A percentile compares a stretch with the other conserved stretches of the same genome.
Evolutionary conservation across 2,888 invertebrate genomes (phyloP).

Genomic region (Acronicta alni): DNA sequence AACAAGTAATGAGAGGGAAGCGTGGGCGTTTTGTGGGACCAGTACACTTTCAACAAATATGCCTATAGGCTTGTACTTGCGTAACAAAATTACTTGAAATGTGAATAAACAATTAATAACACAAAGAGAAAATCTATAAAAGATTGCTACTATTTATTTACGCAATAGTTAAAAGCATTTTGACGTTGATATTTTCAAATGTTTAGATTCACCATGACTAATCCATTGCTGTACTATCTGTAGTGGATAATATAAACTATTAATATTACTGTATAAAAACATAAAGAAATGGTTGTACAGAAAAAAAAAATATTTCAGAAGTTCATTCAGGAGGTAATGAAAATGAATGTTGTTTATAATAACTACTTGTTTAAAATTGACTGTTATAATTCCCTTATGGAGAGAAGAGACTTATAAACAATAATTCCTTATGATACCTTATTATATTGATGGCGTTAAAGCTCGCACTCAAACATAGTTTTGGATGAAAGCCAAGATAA

Average conservation of each 20-base stretch:
- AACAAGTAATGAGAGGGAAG: constrained; percentile 52
- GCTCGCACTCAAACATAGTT: constrained; percentile 21
- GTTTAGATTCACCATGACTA: constrained; percentile 14
- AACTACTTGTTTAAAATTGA: background rate
- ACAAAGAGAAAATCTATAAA: constrained; percentile 19
- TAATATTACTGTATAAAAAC: constrained; percentile 22
- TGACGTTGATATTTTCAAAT: constrained; percentile 5
- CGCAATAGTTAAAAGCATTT: constrained; percentile 21
- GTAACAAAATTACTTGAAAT: constrained; percentile 26
- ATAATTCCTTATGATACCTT: background rate
- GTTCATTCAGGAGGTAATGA: constrained; percentile 2
- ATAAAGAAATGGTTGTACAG: background rate
- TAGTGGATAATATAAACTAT: constrained; percentile 15
- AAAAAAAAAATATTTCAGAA: constrained; percentile 11
- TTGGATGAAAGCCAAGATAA: constrained; percentile 63
- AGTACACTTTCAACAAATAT: constrained; percentile 26
- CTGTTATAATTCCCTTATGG: background rate
- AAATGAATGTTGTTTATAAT: constrained; percentile 5
- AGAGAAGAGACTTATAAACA: no score
- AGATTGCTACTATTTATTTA: constrained; percentile 15
- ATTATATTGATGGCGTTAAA: constrained; percentile 26
- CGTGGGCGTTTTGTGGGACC: constrained; percentile 45
- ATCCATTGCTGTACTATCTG: constrained; percentile 25
- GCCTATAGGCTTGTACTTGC: constrained; percentile 11
- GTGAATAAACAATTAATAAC: constrained; percentile 22